Evolutionary conservation across 2,888 invertebrate genomes (phyloP).

Genomic region (Eulithis testata): DNA sequence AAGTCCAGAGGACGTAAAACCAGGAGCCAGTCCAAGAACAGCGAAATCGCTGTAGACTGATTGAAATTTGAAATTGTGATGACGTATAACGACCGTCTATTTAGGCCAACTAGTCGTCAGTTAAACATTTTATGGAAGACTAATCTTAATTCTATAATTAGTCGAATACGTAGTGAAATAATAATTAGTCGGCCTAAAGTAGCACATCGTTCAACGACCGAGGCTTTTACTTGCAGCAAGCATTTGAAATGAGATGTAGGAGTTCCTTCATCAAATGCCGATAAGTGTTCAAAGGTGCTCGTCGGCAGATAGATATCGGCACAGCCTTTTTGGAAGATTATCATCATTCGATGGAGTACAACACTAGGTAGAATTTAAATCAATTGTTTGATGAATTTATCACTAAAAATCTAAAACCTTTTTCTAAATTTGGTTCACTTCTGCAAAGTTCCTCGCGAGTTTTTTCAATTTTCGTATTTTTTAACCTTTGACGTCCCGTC

Average conservation of each 20-base stretch:
- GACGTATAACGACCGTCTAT: slow-evolving; percentile 18
- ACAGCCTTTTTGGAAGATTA: no score
- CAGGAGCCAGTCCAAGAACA: slow-evolving; percentile 69
- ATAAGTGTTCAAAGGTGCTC: no score
- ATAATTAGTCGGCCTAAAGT: background rate
- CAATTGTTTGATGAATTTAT: slow-evolving; percentile 47
- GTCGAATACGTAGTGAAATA: background rate
- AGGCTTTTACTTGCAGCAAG: slow-evolving; percentile 13
- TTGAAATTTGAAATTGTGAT: slow-evolving; percentile 62
- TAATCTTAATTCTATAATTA: background rate
- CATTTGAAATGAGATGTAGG: slow-evolving; percentile 21
- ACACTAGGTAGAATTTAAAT: slow-evolving; percentile 6
- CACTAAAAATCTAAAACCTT: background rate
- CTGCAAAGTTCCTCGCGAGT: slow-evolving; percentile 5
- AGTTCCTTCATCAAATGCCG: background rate
- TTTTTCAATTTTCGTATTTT: slow-evolving; percentile 10
- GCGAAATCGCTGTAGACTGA: slow-evolving; percentile 67
- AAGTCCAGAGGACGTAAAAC: slow-evolving; percentile 74
- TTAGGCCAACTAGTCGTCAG: slow-evolving; percentile 1
- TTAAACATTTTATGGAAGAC: no score
- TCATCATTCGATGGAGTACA: background rate
- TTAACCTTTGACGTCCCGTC: no score
- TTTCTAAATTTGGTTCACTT: background rate
- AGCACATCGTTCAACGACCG: slow-evolving; percentile 1
- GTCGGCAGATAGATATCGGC: no score